Evolutionary conservation across 2,797 vertebrate genomes (phyloP).

Genomic region (Ispidina lecontei): DNA sequence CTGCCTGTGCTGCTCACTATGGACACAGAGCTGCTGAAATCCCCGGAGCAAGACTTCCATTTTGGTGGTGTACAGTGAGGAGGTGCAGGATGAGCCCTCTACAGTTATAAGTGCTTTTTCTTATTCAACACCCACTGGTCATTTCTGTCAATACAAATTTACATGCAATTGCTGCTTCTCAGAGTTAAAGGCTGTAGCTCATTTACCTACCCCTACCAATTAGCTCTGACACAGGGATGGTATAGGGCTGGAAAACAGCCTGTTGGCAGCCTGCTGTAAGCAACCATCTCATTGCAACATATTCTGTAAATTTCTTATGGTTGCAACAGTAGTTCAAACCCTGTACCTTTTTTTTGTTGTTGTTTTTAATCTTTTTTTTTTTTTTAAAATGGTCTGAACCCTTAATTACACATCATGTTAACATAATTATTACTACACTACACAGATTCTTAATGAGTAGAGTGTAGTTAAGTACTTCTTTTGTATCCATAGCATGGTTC

Average conservation of each 20-base stretch:
- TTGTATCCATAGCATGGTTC: background rate
- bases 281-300: background rate
- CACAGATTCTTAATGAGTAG: background rate
- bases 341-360: background rate
- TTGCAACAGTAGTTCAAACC: background rate
- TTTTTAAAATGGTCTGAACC: background rate
- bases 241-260: background rate
- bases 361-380: background rate
- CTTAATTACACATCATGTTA: background rate
- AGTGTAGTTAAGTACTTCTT: background rate
- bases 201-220: background rate
- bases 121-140: background rate
- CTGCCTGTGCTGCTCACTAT: fast-evolving
- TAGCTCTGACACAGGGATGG: background rate
- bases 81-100: background rate
- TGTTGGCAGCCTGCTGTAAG: background rate
- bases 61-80: background rate
- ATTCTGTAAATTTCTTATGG: background rate
- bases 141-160: background rate
- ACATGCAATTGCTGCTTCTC: background rate
- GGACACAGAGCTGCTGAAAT: fast-evolving
- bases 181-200: background rate
- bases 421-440: background rate
- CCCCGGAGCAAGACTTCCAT: fast-evolving
- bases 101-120: background rate